phyloP scores from a whole-genome alignment of 2,888 invertebrate species.

The Lasioglossum calceatum region DNA sequence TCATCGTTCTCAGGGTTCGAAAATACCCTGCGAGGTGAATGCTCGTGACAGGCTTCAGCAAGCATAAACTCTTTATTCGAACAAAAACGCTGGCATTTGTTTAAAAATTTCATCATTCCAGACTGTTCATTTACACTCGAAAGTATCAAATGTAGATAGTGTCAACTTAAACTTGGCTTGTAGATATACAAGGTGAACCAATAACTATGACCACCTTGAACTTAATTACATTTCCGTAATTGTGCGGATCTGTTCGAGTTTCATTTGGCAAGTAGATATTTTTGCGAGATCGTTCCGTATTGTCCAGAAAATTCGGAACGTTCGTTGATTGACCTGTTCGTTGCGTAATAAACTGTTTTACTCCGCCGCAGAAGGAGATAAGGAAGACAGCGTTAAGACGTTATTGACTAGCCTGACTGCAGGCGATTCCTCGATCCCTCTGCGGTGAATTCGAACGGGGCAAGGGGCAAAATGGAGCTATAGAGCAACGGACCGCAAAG shows the following conservation, averaged over 20 bases:
- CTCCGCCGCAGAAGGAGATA: background rate
- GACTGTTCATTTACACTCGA: background rate
- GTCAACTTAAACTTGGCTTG: too few species aligned
- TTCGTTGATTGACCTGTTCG: background rate
- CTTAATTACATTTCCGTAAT: too few species aligned
- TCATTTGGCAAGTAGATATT: background rate
- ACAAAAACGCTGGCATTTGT: background rate
- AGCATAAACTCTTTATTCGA: background rate
- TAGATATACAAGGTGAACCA: too few species aligned
- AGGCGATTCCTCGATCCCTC: slow-evolving; percentile 11
- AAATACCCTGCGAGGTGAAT: slow-evolving; percentile 18
- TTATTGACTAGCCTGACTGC: slow-evolving; percentile 22
- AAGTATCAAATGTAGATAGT: too few species aligned
- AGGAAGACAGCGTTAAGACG: slow-evolving; percentile 27
- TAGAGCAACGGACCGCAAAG: slow-evolving; percentile 20
- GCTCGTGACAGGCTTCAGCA: background rate
- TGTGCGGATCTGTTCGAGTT: background rate
- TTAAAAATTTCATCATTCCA: background rate
- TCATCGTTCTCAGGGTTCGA: slow-evolving; percentile 45
- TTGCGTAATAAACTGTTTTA: background rate
- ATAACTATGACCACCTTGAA: too few species aligned
- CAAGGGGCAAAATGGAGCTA: slow-evolving; percentile 4
- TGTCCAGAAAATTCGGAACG: background rate
- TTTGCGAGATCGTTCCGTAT: background rate
- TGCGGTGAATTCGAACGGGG: slow-evolving; percentile 21